Evolutionary conservation across 2,888 invertebrate species (phyloP), one percentile per base, ranked within the genome.

Genomic region (Entomobrya proxima): DNA sequence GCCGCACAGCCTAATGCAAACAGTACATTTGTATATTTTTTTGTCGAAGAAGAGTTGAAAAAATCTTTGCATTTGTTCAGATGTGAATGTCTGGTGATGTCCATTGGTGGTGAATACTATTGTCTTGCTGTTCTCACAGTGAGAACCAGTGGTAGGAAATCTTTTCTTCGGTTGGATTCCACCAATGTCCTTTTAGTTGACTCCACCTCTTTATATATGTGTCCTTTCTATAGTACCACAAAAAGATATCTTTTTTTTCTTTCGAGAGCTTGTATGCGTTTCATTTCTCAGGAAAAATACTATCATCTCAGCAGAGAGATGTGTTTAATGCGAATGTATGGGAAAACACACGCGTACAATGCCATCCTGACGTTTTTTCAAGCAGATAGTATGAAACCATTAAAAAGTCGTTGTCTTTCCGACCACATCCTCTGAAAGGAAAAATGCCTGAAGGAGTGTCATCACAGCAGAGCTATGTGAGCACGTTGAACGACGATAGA

Each of bases 161-260:
- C 75, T 52, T n/a, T n/a, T 37, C 13, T 52, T 37, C 35, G 11
- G 37, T 77, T 58, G 37, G 24, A 55, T 30, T 75, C 55, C 24
- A 37, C 75, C 58, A 77, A 61, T 61, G 77, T 79, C 79, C 69
- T 79, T 79, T 79, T 24, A n/a, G 50, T 52, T 32, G 50, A 69
- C 79, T 79, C 79, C 79, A 67, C 79, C 79, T 79, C 69, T 55
- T 79, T 50, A 37, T 27, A 55, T 24, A 44, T 77, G 37, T 77
- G 77, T 77, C 77, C 77, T 61, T 75, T 27, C 32, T n/a, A 64
- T 40, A 30, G 27, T 11, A 72, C 15, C 30, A 72, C 44, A 40
- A 15, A 15, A 72, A 72, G 18, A 50, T 30, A 32, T 13, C 47
- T 67, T 32, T 47, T 40, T n/a, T n/a, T n/a, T n/a, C n/a, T n/a